Conservation (phyloP, 2,797 vertebrate genomes). For the Podargus strigoides region DNA sequence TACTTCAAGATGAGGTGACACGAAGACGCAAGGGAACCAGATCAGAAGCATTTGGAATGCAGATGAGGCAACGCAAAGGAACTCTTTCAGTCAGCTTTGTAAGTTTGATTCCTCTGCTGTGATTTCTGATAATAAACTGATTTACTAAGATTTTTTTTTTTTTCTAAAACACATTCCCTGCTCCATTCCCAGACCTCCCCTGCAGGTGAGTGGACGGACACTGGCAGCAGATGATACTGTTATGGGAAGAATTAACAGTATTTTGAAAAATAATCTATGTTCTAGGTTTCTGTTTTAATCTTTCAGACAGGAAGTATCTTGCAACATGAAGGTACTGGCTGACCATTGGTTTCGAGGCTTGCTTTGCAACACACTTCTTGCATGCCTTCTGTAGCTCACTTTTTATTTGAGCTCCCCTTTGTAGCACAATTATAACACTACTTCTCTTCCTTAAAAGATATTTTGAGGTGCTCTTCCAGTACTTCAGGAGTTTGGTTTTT, state of each 20-base stretch:
- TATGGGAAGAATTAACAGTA: neutral
- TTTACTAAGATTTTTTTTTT: neutral
- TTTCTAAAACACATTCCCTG: neutral
- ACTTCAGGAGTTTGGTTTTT: neutral
- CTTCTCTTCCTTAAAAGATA: neutral
- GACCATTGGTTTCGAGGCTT: neutral
- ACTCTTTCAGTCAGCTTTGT: constrained; percentile 97
- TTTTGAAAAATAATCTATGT: neutral
- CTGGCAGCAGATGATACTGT: neutral
- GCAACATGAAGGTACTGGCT: neutral
- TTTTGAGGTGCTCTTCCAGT: neutral
- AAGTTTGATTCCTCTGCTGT: constrained; percentile 69
- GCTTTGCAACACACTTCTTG: neutral
- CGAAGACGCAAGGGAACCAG: constrained; percentile 89
- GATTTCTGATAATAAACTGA: neutral
- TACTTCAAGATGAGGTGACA: constrained; percentile 84
- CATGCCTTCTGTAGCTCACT: neutral
- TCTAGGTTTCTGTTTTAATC: neutral
- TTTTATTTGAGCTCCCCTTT: neutral
- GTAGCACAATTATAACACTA: neutral
- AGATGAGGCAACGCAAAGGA: constrained; percentile 96
- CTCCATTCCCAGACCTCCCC: too few relatives aligned
- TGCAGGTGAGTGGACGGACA: neutral
- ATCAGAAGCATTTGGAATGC: constrained; percentile 92
- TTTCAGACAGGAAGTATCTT: neutral